These are phyloP conservation scores for Anguilla obscura DNA, from an alignment of 2,797 vertebrate genomes.

Conservation along the genomic window DNA sequence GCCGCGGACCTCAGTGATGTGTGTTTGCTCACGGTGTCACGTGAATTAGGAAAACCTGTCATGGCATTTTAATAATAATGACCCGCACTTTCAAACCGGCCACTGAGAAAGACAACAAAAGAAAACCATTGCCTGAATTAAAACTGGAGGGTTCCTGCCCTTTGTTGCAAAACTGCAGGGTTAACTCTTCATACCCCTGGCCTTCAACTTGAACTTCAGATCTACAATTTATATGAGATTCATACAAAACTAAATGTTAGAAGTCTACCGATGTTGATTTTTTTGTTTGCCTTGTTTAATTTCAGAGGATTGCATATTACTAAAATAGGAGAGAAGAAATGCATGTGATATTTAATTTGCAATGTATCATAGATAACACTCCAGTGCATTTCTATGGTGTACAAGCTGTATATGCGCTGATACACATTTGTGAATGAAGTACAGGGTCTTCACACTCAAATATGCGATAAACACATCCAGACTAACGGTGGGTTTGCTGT, in stretches of 20 bases:
- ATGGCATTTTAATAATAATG: constrained; percentile 22
- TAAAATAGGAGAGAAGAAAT: not conserved
- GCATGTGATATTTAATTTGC: not conserved
- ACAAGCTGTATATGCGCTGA: not conserved
- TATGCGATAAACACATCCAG: too few relatives aligned
- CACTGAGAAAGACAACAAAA: constrained; percentile 5
- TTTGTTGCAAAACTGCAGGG: not conserved
- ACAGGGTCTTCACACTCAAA: too few relatives aligned
- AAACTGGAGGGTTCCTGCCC: not conserved
- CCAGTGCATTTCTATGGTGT: not conserved
- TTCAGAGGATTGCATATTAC: not conserved
- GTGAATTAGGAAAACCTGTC: constrained; percentile 25
- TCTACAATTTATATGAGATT: not conserved
- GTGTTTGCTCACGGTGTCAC: not conserved
- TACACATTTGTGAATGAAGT: not conserved
- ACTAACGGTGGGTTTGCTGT: too few relatives aligned
- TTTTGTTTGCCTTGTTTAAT: not conserved
- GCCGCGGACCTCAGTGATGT: not conserved
- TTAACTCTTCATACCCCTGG: not conserved
- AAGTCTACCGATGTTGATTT: not conserved
- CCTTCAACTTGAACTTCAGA: not conserved
- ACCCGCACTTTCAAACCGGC: constrained; percentile 1
- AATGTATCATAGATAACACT: not conserved
- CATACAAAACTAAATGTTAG: not conserved
- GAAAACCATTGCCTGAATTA: not conserved